Conservation (phyloP, 2,113 vertebrate species). For the Otocyon megalotis region DNA sequence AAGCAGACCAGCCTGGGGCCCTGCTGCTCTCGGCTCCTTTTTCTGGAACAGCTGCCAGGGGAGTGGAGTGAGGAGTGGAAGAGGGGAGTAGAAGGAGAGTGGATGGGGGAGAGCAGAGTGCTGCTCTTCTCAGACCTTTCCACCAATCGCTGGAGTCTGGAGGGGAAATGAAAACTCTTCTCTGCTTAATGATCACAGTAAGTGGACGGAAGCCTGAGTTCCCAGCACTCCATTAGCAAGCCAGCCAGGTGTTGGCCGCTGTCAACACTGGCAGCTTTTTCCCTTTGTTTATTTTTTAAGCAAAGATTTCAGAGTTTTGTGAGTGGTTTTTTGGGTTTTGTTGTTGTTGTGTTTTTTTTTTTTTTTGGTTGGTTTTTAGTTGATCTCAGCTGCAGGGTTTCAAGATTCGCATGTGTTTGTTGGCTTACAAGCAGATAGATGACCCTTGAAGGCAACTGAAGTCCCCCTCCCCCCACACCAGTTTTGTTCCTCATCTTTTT, state of each 20-base stretch:
- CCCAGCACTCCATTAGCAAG: background rate
- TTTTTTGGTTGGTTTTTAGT: background rate
- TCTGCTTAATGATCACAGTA: background rate
- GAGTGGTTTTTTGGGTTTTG: background rate
- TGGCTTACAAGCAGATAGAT: background rate
- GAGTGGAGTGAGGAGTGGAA: background rate
- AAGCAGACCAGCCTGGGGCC: slow-evolving; percentile 17
- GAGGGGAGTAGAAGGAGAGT: background rate
- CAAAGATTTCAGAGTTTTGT: background rate
- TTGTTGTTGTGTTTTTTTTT: background rate
- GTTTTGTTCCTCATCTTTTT: background rate
- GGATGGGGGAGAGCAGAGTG: background rate
- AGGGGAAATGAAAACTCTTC: background rate
- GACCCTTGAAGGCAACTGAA: slow-evolving; percentile 32
- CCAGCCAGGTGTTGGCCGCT: background rate
- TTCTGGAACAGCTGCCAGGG: slow-evolving; percentile 30
- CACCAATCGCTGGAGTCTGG: background rate
- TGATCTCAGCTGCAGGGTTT: background rate
- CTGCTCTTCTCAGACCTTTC: background rate
- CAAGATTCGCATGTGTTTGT: background rate
- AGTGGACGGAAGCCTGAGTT: background rate
- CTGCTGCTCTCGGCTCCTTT: background rate
- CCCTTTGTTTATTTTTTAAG: background rate
- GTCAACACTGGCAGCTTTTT: background rate
- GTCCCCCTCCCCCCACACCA: too few species aligned